These are phyloP conservation scores for Carcharodon carcharias DNA, from an alignment of 2,797 vertebrate genomes.

Conservation along the genomic window DNA sequence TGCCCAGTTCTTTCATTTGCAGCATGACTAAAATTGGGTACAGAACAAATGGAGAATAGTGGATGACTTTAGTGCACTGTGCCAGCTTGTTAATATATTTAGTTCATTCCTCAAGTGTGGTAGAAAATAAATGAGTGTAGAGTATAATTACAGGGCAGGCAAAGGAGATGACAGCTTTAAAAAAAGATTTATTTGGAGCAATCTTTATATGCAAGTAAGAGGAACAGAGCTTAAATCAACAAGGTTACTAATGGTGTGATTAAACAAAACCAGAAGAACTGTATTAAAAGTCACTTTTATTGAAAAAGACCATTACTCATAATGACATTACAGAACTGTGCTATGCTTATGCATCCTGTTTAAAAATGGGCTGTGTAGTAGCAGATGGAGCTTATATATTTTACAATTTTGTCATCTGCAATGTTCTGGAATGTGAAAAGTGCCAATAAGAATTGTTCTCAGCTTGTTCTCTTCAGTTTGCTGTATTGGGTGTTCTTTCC, in stretches of 20 bases:
- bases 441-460: neutral
- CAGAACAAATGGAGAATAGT: neutral
- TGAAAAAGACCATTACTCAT: neutral
- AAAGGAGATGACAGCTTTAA: slow-evolving; percentile 1
- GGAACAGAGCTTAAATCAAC: neutral
- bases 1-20: neutral
- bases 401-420: neutral
- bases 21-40: neutral
- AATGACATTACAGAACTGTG: neutral
- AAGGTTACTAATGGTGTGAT: neutral
- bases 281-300: neutral
- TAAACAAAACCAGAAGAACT: neutral
- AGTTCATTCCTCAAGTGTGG: neutral
- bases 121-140: neutral
- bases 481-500: neutral
- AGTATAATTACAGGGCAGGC: neutral
- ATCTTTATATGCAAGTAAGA: neutral
- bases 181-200: neutral
- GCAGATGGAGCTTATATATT: neutral
- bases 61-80: neutral
- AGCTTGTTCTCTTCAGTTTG: neutral
- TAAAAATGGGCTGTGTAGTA: neutral
- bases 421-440: neutral
- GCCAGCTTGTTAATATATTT: neutral
- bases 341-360: neutral